phyloP scores from a whole-genome alignment of 2,797 vertebrate species.

The Esox masquinongy region DNA sequence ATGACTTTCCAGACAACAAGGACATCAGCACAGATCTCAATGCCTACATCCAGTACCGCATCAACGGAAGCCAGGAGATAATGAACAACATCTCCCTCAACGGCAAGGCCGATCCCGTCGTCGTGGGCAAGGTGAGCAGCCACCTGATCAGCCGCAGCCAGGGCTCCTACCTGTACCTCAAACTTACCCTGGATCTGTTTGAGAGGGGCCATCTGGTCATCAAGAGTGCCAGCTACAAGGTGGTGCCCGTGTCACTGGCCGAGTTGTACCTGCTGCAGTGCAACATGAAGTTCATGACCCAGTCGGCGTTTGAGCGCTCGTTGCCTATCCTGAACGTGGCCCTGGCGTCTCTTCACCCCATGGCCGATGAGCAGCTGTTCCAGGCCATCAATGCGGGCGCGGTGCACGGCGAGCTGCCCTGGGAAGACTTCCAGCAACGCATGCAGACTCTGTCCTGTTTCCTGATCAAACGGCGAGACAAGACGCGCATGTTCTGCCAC shows the following conservation, averaged over 20 bases:
- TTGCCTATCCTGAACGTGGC: constrained; percentile 90
- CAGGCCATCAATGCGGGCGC: constrained; percentile 89
- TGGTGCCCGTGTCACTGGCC: constrained; percentile 92
- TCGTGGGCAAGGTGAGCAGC: constrained; percentile 89
- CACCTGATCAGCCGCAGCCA: constrained; percentile 93
- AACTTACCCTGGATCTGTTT: constrained; percentile 95
- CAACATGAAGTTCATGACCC: constrained; percentile 97
- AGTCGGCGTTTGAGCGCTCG: constrained; percentile 90
- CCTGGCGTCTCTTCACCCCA: constrained; percentile 92
- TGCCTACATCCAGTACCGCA: constrained; percentile 90
- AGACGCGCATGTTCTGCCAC: constrained; percentile 98
- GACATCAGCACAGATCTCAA: constrained; percentile 90
- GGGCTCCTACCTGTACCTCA: constrained; percentile 96
- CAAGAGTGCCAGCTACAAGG: constrained; percentile 98
- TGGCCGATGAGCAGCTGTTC: constrained; percentile 98
- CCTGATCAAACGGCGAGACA: constrained; percentile 91
- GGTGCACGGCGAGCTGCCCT: constrained; percentile 81
- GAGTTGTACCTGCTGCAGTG: constrained; percentile 97
- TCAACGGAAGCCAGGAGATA: constrained; percentile 89
- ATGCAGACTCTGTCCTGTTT: constrained; percentile 93
- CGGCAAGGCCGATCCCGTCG: constrained; percentile 87
- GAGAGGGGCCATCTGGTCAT: constrained; percentile 94
- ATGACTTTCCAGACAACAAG: constrained; percentile 85
- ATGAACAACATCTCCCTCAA: constrained; percentile 95
- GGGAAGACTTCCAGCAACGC: constrained; percentile 95